Evolutionary conservation across 2,113 vertebrate genomes (phyloP), one percentile per base, ranked within the genome.

Genomic region (Ictalurus furcatus): DNA sequence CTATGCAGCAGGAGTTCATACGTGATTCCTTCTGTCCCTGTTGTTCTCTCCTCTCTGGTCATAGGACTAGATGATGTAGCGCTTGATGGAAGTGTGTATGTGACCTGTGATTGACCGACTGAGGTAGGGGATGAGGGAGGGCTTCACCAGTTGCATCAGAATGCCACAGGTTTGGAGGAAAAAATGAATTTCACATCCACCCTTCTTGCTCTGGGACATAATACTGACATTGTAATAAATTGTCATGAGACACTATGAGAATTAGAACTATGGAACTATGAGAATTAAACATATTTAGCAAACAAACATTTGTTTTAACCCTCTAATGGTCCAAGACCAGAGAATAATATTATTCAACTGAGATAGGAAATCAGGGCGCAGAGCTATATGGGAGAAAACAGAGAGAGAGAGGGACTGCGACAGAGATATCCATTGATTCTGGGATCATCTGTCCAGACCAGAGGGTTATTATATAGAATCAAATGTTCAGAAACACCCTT

Each of bases 1-100:
- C 84, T 85, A 17, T 69, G 44, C 84, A 67, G 83, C 61, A 52
- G 25, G 63, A 69, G 63, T 73, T 59, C 81, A 73, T 23, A 34
- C 63, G 58, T 84, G 81, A 84, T 84, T 84, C 81, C 34, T 40
- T 84, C 81, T 63, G 81, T 84, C 58, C 12, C 34, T 61, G 58
- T 83, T 59, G 11, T 61, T 84, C 81, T 84, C 76, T 28, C 13
- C 44, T 25, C 44, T 79, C 58, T 16, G 34, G 19, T 25, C 34
- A 58, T 21, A 37, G 23, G 37, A 40, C 37, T 17, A 6, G 58
- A 40, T 13, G 34, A 83, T 83, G 81, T 61, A 12, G 54, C 34
- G 56, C 17, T 12, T 13, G 54, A 34, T 74, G 54, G 37, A 63
- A 28, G 37, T 21, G 81, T 40, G 34, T 14, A 25, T 81, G 61